phyloP scores from a whole-genome alignment of 1,140 invertebrate species.

The Nasonia longicornis region DNA sequence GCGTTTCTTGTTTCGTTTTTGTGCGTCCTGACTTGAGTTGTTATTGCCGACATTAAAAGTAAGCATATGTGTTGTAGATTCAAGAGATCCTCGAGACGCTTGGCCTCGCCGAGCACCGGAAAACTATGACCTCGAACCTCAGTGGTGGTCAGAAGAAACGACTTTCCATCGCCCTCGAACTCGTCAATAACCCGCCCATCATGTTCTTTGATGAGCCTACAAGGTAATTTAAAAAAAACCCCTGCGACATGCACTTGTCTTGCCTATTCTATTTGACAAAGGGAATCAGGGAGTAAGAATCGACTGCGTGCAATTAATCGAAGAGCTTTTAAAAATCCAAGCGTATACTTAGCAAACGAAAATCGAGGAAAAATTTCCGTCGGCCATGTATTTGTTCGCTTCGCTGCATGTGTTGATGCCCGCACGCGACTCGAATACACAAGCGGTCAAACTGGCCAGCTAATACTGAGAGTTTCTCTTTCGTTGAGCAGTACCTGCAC shows the following conservation, averaged over 20 bases:
- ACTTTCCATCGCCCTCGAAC: conserved; percentile 93
- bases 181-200: conserved; percentile 95
- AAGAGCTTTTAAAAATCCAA: too few relatives aligned
- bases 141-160: conserved; percentile 97
- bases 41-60: background rate
- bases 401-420: background rate
- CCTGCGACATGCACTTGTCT: background rate
- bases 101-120: conserved; percentile 85
- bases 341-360: too few relatives aligned
- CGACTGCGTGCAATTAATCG: too few relatives aligned
- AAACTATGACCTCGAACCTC: conserved; percentile 89
- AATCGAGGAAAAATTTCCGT: too few relatives aligned
- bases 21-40: background rate
- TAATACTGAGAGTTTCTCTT: conserved; percentile 3
- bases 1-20: conserved; percentile 33
- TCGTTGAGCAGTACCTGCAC: background rate
- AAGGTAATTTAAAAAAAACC: conserved; percentile 66
- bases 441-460: background rate
- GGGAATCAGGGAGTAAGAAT: background rate
- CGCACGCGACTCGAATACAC: background rate
- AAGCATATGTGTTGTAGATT: conserved; percentile 73
- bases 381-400: background rate
- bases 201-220: conserved; percentile 99
- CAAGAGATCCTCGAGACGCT: conserved; percentile 92
- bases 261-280: background rate